A percentile compares a stretch with the other conserved stretches of the same genome.
Evolutionary conservation across 2,797 vertebrate species (phyloP).

Genomic region (Sphenodon punctatus): DNA sequence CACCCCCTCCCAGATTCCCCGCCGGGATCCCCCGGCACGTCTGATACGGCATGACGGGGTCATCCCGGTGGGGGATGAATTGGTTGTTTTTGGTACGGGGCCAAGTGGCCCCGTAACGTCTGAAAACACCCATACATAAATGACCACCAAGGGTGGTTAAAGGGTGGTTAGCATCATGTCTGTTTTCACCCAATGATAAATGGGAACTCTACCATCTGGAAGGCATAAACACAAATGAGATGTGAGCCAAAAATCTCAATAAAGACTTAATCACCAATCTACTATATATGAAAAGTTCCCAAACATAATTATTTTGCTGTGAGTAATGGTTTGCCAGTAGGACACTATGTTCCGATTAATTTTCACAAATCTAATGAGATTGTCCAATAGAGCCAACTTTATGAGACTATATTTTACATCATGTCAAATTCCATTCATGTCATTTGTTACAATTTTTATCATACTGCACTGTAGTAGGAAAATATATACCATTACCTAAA

Average conservation of each 20-base stretch:
- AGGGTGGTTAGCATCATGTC: too few relatives aligned
- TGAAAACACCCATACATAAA: too few relatives aligned
- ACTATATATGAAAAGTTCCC: not conserved
- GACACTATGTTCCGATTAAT: slow-evolving; percentile 41
- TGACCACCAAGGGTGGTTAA: too few relatives aligned
- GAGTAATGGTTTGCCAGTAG: slow-evolving; percentile 27
- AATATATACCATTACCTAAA: not conserved
- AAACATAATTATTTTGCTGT: slow-evolving; percentile 48
- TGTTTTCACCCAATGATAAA: too few relatives aligned
- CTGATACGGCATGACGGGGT: too few relatives aligned
- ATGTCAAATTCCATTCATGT: slow-evolving; percentile 52
- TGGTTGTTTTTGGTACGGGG: too few relatives aligned
- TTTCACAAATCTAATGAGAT: slow-evolving; percentile 56
- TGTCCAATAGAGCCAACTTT: not conserved
- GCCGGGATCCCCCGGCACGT: too few relatives aligned
- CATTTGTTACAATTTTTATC: slow-evolving; percentile 33
- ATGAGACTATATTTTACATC: slow-evolving; percentile 31
- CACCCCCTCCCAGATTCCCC: too few relatives aligned
- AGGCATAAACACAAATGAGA: slow-evolving; percentile 59
- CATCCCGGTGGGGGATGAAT: too few relatives aligned
- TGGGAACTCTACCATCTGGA: slow-evolving; percentile 31
- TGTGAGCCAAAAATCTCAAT: slow-evolving; percentile 55
- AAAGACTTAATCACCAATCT: slow-evolving; percentile 64
- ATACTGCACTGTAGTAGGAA: not conserved
- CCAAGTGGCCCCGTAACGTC: too few relatives aligned